Conservation (phyloP, 2,113 vertebrate species). For the Indicator maculatus region DNA sequence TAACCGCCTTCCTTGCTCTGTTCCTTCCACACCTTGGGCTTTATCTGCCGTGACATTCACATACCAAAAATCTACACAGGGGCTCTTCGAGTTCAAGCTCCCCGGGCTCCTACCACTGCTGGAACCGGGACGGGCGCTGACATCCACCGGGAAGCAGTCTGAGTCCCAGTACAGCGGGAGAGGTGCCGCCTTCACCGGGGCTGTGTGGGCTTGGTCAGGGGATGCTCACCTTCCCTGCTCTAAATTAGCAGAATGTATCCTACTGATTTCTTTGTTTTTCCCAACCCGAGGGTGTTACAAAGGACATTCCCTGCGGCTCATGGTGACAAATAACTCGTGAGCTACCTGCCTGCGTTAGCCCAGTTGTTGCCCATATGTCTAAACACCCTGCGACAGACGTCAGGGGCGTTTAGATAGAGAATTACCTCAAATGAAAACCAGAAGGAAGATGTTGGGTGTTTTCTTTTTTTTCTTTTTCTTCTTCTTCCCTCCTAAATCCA, state of each 20-base stretch:
- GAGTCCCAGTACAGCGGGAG: not conserved
- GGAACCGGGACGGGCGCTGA: not conserved
- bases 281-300: not conserved
- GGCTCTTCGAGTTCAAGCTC: not conserved
- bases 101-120: not conserved
- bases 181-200: not conserved
- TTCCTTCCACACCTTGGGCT: not conserved
- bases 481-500: not conserved
- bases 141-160: not conserved
- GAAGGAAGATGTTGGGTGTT: not conserved
- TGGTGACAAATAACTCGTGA: slow-evolving; percentile 29
- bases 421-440: slow-evolving; percentile 27
- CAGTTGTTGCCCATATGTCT: slow-evolving; percentile 71
- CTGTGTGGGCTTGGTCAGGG: not conserved
- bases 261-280: not conserved
- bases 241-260: not conserved
- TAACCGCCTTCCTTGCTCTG: not conserved
- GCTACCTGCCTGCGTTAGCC: slow-evolving; percentile 37
- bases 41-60: not conserved
- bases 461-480: not conserved
- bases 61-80: not conserved
- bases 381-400: slow-evolving; percentile 8
- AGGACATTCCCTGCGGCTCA: not conserved
- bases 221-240: not conserved
- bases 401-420: not conserved